Percentiles rank a stretch among this genome's conserved stretches.
Conservation (phyloP, 2,888 invertebrate genomes). For the Endomychus coccineus region DNA sequence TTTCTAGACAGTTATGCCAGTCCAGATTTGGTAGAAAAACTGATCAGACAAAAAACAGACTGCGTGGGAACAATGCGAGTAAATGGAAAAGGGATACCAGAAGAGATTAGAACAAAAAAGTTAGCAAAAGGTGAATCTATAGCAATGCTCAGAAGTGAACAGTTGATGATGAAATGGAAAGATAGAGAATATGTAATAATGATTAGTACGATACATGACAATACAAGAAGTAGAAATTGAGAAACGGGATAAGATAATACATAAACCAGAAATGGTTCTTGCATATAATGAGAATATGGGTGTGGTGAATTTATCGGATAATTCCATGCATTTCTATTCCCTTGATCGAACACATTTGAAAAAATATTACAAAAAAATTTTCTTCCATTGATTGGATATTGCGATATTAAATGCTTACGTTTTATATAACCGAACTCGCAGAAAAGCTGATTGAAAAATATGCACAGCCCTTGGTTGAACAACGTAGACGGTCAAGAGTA, state of each 20-base stretch:
- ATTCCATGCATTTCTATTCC: background rate
- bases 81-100: background rate
- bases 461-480: background rate
- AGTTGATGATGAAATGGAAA: background rate
- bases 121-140: background rate
- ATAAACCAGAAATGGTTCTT: background rate
- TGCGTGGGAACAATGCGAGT: background rate
- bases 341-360: constrained; percentile 1
- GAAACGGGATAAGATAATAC: background rate
- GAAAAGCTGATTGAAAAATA: background rate
- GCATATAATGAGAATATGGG: background rate
- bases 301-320: background rate
- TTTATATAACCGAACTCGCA: constrained; percentile 1
- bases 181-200: background rate
- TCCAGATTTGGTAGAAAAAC: too few species aligned
- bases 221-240: background rate
- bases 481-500: background rate
- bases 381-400: background rate
- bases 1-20: too few species aligned
- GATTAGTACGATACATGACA: constrained; percentile 1
- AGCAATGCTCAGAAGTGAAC: constrained; percentile 1
- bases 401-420: too few species aligned
- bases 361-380: constrained; percentile 1
- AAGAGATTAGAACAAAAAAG: background rate
- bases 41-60: background rate